A percentile compares a stretch with the other conserved stretches of the same genome.
phyloP scores from a whole-genome alignment of 1,140 invertebrate genomes.

The Aradophagus sp. region DNA sequence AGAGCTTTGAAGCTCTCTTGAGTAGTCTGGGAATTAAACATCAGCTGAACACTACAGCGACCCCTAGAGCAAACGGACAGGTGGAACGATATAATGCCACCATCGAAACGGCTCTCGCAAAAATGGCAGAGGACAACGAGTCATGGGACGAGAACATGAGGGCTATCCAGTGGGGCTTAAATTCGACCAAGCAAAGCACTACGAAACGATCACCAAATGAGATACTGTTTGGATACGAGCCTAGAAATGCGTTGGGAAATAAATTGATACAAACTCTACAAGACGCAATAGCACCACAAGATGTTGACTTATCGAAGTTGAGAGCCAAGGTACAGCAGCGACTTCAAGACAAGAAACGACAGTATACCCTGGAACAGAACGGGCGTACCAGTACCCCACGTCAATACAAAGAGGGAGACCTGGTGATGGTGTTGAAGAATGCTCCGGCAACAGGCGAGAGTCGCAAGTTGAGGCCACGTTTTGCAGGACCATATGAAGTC shows the following conservation, averaged over 20 bases:
- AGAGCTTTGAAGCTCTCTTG: background rate
- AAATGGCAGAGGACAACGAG: conserved; percentile 2
- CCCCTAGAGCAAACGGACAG: conserved; percentile 3
- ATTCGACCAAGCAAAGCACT: conserved; percentile 23
- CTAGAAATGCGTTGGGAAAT: too few species aligned
- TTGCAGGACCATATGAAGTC: conserved; percentile 48
- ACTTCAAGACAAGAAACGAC: too few species aligned
- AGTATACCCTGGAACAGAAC: too few species aligned
- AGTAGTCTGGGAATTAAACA: background rate
- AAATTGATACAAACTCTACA: too few species aligned
- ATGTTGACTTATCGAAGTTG: too few species aligned
- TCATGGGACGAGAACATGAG: conserved; percentile 31
- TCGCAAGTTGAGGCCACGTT: background rate
- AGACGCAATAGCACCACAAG: too few species aligned
- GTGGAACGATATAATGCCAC: background rate
- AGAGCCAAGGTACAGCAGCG: too few species aligned
- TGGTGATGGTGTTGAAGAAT: too few species aligned
- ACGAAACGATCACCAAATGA: conserved; percentile 18
- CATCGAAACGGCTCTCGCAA: background rate
- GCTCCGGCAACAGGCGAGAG: background rate
- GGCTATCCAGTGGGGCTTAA: conserved; percentile 36
- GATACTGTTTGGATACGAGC: conserved; percentile 7
- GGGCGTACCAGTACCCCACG: too few species aligned
- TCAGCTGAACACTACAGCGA: background rate
- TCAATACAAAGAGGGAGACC: too few species aligned